Evolutionary conservation across 2,113 vertebrate genomes (phyloP), one percentile per base, ranked within the genome.

Genomic region (Pelvicachromis taeniatus): DNA sequence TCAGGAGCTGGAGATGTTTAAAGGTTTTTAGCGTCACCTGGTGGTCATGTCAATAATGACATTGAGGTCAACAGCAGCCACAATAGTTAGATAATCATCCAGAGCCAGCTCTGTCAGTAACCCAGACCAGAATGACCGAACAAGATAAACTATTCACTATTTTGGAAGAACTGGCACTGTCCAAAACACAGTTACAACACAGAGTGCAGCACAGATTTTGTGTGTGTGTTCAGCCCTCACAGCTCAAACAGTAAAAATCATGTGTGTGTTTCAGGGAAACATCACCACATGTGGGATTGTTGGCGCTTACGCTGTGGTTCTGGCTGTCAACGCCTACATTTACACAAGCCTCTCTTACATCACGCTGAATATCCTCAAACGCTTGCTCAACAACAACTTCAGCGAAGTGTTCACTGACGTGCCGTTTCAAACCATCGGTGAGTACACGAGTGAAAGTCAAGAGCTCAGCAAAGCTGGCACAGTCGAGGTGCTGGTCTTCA

Each of bases 311-410:
- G 86, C 96, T 0, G 94, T 98, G 29, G 40, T 99, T 26, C 92
- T 99, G 77, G 97, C 97, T 0, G 50, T 97, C 63, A 95, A 96
- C 83, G 96, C 96, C 80, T 99, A 97, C 12, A n/a, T 96, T n/a
- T 97, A 96, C 93, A 98, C 98, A 59, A 98, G 97, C 89, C 96
- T 99, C 21, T 97, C 98, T 82, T 98, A 97, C 91, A 96, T 99
- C 93, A 96, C 97, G 0, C 92, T 98, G 77, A 96, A 99, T 56
- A 59, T 98, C 50, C 97, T 99, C 88, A 97, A 97, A 81, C 97
- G 97, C 77, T 85, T 98, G 13, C 96, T 99, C 80, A 97, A 96
- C 86, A 26, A 88, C 26, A 89, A 95, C 90, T 99, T 97, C 96
- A 97, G 17, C 61, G 82, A 91, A 14, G 92, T 93, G 55, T 97